Conservation (phyloP, 2,113 vertebrate genomes). For the Oxyura jamaicensis region DNA sequence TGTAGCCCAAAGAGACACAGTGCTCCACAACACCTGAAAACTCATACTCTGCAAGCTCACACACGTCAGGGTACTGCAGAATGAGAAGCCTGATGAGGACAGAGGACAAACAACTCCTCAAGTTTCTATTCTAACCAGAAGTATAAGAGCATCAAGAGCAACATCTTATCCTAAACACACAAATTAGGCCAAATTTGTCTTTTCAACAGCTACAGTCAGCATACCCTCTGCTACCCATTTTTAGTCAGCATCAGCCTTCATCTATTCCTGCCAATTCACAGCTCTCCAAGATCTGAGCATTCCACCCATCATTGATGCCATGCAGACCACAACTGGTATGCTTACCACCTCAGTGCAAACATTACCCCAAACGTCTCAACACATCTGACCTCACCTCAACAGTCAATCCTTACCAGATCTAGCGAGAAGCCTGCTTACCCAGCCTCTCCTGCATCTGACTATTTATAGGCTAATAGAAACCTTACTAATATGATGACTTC, state of each 20-base stretch:
- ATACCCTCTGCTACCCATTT: neutral
- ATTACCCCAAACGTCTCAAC: neutral
- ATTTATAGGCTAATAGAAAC: neutral
- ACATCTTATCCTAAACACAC: neutral
- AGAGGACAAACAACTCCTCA: neutral
- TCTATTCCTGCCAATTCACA: accelerated
- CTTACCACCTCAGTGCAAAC: neutral
- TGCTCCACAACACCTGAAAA: neutral
- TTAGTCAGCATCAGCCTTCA: neutral
- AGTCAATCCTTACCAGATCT: neutral
- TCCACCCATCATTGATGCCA: neutral
- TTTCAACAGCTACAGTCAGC: neutral
- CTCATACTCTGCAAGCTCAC: neutral
- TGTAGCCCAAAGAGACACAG: neutral
- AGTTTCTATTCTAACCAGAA: neutral
- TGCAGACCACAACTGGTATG: neutral
- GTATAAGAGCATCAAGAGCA: neutral
- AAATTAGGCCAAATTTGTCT: neutral
- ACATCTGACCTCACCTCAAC: neutral
- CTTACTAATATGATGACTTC: neutral
- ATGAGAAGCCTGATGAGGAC: neutral
- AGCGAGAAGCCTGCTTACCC: neutral
- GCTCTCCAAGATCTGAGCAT: neutral
- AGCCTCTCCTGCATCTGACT: neutral
- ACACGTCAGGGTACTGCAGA: neutral